A percentile compares a stretch with the other conserved stretches of the same genome.
Evolutionary conservation across 2,888 invertebrate genomes (phyloP).

Genomic region (Lithophane socia): DNA sequence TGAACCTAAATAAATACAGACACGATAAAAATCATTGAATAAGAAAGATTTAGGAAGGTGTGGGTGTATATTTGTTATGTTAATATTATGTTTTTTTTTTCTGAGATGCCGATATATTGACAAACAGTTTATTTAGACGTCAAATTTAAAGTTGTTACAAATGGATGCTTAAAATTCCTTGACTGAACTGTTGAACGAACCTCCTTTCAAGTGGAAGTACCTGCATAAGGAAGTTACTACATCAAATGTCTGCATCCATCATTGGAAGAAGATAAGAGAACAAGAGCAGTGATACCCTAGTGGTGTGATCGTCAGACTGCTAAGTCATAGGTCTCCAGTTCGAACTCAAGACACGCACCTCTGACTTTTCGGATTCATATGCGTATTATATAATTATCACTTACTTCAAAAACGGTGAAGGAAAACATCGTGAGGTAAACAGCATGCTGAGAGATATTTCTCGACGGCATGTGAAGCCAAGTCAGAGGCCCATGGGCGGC

Average conservation of each 20-base stretch:
- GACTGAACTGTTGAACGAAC: background rate
- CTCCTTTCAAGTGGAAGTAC: background rate
- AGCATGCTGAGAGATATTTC: no score
- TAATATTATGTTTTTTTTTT: constrained; percentile 38
- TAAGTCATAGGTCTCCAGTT: no score
- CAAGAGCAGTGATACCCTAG: no score
- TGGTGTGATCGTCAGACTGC: no score
- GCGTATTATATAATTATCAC: no score
- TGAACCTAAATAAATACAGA: constrained; percentile 77
- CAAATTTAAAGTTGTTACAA: constrained; percentile 9
- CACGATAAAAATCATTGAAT: constrained; percentile 67
- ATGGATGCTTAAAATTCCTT: background rate
- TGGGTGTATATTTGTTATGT: constrained; percentile 62
- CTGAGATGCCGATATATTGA: background rate
- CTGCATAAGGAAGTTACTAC: no score
- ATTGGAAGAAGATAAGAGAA: background rate
- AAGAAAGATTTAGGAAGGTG: constrained; percentile 61
- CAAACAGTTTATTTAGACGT: constrained; percentile 9
- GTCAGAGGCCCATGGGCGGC: no score
- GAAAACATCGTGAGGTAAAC: no score
- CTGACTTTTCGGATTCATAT: no score
- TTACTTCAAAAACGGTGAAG: no score
- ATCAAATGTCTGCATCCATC: background rate
- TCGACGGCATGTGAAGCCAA: no score
- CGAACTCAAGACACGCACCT: no score